Conservation (phyloP, 2,797 vertebrate species). For the Macrochelys suwanniensis region DNA sequence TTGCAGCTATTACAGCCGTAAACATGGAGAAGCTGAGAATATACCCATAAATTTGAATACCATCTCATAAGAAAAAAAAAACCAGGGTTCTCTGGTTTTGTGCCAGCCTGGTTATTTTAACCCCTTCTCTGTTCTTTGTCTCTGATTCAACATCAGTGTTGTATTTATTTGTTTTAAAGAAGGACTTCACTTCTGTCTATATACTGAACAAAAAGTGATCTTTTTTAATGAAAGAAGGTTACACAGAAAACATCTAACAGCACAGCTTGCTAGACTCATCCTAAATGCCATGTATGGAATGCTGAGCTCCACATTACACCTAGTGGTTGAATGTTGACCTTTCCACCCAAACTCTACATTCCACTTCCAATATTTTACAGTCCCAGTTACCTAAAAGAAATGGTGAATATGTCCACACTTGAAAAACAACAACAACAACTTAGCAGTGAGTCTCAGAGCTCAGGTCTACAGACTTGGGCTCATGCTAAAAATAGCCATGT, state of each 20-base stretch:
- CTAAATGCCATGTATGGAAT: background rate
- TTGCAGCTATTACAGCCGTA: background rate
- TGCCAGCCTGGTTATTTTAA: background rate
- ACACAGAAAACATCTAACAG: background rate
- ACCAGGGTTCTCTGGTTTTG: background rate
- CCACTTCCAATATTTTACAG: background rate
- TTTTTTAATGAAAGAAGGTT: background rate
- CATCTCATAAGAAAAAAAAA: background rate
- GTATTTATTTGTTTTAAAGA: background rate
- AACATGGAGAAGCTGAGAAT: background rate
- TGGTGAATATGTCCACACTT: background rate
- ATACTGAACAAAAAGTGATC: background rate
- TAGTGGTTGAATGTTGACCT: background rate
- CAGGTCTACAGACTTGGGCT: background rate
- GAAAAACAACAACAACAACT: background rate
- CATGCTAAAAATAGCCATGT: background rate
- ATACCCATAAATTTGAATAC: background rate
- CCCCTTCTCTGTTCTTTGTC: background rate
- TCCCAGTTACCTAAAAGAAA: background rate
- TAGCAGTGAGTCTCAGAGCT: background rate
- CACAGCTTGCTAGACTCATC: background rate
- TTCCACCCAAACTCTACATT: background rate
- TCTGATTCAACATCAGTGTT: background rate
- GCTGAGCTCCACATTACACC: background rate
- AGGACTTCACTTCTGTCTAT: background rate